Percentiles rank a stretch among this genome's conserved stretches.
Evolutionary conservation across 2,888 invertebrate genomes (phyloP).

Genomic region (Diarsia dahlii): DNA sequence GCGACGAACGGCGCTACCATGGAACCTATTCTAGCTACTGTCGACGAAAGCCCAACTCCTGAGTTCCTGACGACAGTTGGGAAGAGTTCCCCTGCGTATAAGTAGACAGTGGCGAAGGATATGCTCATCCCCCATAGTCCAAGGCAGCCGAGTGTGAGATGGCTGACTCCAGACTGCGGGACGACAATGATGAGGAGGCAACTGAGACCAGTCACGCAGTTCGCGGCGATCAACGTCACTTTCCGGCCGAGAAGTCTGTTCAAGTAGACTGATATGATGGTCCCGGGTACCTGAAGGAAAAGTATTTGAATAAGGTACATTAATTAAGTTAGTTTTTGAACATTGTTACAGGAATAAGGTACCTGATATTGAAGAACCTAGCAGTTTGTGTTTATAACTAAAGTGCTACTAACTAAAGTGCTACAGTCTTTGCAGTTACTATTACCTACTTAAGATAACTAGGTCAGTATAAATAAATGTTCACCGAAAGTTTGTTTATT

Average conservation of each 20-base stretch:
- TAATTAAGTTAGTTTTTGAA: neutral
- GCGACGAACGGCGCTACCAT: constrained; percentile 96
- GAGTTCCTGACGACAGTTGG: constrained; percentile 97
- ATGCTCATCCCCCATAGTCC: constrained; percentile 96
- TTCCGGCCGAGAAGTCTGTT: constrained; percentile 93
- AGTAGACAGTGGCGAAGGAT: constrained; percentile 96
- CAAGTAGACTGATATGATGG: constrained; percentile 92
- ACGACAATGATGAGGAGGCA: constrained; percentile 92
- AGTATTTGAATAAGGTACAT: constrained; percentile 1
- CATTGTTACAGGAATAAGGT: neutral
- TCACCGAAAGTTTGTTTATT: constrained; percentile 14
- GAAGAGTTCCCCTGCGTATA: constrained; percentile 97
- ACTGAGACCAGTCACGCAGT: constrained; percentile 92
- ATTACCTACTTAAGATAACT: neutral
- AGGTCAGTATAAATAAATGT: constrained; percentile 1
- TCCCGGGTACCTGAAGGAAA: constrained; percentile 89
- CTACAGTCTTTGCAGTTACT: neutral
- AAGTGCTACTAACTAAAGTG: neutral
- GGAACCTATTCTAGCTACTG: constrained; percentile 96
- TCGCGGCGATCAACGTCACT: constrained; percentile 92
- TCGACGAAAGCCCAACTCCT: constrained; percentile 96
- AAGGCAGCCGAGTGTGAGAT: constrained; percentile 92
- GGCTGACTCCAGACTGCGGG: constrained; percentile 84
- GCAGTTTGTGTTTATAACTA: neutral
- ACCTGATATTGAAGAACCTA: neutral